Conservation (phyloP, 2,113 vertebrate genomes). For the Azemiops feae region DNA sequence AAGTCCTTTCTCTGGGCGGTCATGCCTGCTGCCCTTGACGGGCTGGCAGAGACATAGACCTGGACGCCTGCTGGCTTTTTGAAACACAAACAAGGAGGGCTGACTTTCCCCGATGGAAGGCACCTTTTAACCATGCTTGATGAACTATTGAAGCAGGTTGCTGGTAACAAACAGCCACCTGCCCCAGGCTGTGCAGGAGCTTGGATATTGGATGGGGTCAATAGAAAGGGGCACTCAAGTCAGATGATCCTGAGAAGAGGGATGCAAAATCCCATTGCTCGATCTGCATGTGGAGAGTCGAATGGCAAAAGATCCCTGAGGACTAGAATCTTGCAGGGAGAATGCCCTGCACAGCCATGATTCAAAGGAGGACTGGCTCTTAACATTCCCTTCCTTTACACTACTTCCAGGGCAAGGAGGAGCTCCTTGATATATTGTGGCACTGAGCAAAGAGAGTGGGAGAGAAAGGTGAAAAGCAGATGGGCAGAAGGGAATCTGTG, state of each 20-base stretch:
- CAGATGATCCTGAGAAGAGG: background rate
- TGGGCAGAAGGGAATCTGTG: background rate
- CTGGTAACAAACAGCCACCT: constrained; percentile 22
- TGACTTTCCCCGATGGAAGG: background rate
- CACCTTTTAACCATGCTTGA: constrained; percentile 19
- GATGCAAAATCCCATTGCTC: background rate
- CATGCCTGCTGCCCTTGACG: constrained; percentile 25
- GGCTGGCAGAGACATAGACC: constrained; percentile 1
- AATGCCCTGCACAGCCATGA: no score
- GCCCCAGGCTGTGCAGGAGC: background rate
- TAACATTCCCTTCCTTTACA: background rate
- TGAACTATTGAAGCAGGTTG: constrained; percentile 28
- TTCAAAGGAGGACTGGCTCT: background rate
- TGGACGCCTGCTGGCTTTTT: background rate
- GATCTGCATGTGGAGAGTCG: background rate
- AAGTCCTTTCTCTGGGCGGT: constrained; percentile 4
- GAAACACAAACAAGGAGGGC: background rate
- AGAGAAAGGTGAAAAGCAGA: background rate
- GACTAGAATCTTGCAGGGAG: background rate
- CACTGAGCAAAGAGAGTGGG: background rate
- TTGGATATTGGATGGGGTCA: constrained; percentile 10
- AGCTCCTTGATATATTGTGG: background rate
- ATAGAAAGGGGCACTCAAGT: background rate
- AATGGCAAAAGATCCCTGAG: background rate
- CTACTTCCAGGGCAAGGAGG: background rate